A percentile compares a stretch with the other conserved stretches of the same genome.
These are phyloP conservation scores for Melanotus villosus DNA, from an alignment of 2,888 invertebrate genomes.

Conservation along the genomic window DNA sequence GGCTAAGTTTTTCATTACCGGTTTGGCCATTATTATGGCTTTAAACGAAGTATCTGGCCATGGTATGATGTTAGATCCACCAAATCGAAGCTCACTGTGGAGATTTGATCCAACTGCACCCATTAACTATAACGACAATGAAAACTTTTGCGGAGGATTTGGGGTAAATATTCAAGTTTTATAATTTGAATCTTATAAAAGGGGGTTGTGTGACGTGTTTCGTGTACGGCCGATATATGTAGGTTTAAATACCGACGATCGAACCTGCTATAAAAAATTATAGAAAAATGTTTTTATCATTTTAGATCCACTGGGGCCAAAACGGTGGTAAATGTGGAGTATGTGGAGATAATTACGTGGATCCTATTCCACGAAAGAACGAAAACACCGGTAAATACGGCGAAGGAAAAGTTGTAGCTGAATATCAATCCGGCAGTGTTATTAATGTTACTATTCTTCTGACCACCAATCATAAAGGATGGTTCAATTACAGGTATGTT, in stretches of 20 bases:
- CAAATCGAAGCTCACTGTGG: slow-evolving; percentile 71
- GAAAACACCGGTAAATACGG: slow-evolving; percentile 68
- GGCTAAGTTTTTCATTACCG: not conserved
- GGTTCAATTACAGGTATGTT: slow-evolving; percentile 59
- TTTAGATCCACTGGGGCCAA: slow-evolving; percentile 50
- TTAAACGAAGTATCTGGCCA: slow-evolving; percentile 69
- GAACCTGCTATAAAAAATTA: no score
- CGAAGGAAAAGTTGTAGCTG: slow-evolving; percentile 63
- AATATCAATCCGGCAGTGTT: slow-evolving; percentile 60
- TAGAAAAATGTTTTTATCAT: no score
- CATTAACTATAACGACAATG: slow-evolving; percentile 70
- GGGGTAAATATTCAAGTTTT: slow-evolving; percentile 59
- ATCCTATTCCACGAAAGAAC: slow-evolving; percentile 63
- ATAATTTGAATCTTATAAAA: no score
- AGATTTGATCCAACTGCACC: slow-evolving; percentile 67
- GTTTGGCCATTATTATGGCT: not conserved
- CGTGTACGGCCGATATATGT: no score
- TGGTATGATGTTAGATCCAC: slow-evolving; percentile 70
- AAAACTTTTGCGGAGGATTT: slow-evolving; percentile 70
- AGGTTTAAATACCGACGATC: no score
- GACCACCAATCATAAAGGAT: slow-evolving; percentile 66
- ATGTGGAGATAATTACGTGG: slow-evolving; percentile 62
- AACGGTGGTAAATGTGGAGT: slow-evolving; percentile 57
- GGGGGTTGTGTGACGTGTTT: not conserved
- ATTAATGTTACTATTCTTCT: slow-evolving; percentile 60